A percentile compares a stretch with the other conserved stretches of the same genome.
Evolutionary conservation across 2,797 vertebrate genomes (phyloP).

Genomic region (Diglossa cyanea): DNA sequence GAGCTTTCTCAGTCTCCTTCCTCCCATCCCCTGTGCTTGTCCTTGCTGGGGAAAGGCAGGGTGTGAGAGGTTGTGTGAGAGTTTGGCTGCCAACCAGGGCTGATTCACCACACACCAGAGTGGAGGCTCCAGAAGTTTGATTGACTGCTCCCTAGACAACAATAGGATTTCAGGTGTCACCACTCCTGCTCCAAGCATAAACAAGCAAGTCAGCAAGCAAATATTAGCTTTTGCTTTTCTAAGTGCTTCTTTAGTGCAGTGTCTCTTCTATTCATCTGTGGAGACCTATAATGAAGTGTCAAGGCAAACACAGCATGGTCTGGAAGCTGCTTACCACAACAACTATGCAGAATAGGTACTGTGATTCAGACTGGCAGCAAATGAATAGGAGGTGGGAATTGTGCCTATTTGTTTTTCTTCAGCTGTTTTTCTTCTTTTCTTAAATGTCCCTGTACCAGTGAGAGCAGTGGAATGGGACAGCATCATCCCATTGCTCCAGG

Average conservation of each 20-base stretch:
- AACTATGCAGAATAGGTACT: neutral
- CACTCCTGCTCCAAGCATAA: neutral
- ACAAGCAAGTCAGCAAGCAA: neutral
- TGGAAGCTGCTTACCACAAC: neutral
- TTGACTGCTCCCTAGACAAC: neutral
- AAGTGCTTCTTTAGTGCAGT: neutral
- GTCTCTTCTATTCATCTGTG: neutral
- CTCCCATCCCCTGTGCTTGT: neutral
- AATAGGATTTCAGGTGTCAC: neutral
- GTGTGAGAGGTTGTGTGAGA: neutral
- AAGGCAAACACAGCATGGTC: neutral
- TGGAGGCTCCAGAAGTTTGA: neutral
- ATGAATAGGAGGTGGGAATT: neutral
- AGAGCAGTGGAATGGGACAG: neutral
- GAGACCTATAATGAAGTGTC: neutral
- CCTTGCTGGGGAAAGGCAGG: rapidly evolving
- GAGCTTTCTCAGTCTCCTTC: neutral
- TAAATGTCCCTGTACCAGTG: neutral
- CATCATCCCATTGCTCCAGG: neutral
- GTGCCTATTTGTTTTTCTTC: neutral
- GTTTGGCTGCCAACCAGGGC: neutral
- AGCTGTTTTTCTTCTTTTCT: neutral
- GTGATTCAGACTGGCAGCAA: neutral
- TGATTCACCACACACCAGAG: neutral
- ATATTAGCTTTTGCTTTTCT: neutral